phyloP scores from a whole-genome alignment of 1,140 invertebrate genomes.

The Bathynomus jamesi region DNA sequence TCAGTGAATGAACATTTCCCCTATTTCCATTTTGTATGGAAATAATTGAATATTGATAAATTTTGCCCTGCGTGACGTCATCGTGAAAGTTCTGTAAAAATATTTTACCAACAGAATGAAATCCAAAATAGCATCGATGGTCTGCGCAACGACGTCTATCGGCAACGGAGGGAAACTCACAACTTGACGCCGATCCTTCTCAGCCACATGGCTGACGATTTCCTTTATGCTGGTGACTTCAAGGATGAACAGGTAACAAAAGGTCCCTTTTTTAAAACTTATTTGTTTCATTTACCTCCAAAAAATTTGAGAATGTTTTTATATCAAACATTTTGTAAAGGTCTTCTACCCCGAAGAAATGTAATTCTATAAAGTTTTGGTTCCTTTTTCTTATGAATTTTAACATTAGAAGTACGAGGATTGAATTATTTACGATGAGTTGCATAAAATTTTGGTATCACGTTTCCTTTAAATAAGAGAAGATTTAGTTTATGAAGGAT shows the following conservation, averaged over 20 bases:
- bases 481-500: too few species aligned
- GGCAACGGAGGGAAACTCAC: slow-evolving; percentile 12
- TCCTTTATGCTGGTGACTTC: slow-evolving; percentile 42
- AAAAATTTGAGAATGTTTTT: not conserved
- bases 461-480: too few species aligned
- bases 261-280: not conserved
- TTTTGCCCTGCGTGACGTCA: too few species aligned
- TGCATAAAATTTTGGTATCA: too few species aligned
- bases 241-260: slow-evolving; percentile 41
- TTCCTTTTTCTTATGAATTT: not conserved
- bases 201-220: slow-evolving; percentile 42
- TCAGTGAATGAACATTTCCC: too few species aligned
- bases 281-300: not conserved
- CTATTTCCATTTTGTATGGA: too few species aligned
- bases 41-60: too few species aligned
- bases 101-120: not conserved
- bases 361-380: slow-evolving; percentile 12
- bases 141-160: not conserved
- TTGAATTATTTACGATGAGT: too few species aligned
- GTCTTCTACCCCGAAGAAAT: not conserved
- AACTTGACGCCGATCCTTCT: slow-evolving; percentile 38
- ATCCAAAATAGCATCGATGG: not conserved
- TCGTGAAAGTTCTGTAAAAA: too few species aligned
- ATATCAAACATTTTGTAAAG: not conserved
- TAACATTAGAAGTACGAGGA: too few species aligned